phyloP scores from a whole-genome alignment of 2,113 vertebrate species.

The Atrichornis clamosus region DNA sequence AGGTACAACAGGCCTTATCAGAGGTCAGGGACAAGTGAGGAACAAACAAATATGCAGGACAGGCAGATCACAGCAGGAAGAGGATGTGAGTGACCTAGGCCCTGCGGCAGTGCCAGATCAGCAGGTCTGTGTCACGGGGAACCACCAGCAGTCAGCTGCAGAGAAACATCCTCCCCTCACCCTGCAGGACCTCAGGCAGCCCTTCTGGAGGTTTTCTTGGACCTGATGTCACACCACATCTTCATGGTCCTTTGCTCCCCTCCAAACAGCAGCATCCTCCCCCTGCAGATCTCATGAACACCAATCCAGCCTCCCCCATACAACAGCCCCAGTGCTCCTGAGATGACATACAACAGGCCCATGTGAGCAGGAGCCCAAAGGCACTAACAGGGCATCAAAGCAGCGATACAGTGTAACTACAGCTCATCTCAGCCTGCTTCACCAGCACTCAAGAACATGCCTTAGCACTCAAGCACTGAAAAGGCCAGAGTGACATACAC shows the following conservation, averaged over 20 bases:
- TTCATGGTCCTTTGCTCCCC: not conserved
- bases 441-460: rapidly evolving
- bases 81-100: not conserved
- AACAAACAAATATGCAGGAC: not conserved
- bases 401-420: rapidly evolving
- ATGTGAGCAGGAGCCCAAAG: rapidly evolving
- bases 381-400: not conserved
- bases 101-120: not conserved
- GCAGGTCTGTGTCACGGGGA: not conserved
- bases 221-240: not conserved
- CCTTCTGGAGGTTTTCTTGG: not conserved
- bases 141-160: not conserved
- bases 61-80: not conserved
- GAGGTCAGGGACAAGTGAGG: not conserved
- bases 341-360: rapidly evolving
- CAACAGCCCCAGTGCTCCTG: not conserved
- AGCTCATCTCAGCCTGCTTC: not conserved
- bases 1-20: not conserved
- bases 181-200: not conserved
- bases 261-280: not conserved
- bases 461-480: not conserved
- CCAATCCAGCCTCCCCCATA: not conserved
- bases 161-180: not conserved
- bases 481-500: not conserved
- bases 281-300: not conserved